Base-by-base conservation (phyloP, 1,140 invertebrate species). In the Lucilia cuprina region DNA sequence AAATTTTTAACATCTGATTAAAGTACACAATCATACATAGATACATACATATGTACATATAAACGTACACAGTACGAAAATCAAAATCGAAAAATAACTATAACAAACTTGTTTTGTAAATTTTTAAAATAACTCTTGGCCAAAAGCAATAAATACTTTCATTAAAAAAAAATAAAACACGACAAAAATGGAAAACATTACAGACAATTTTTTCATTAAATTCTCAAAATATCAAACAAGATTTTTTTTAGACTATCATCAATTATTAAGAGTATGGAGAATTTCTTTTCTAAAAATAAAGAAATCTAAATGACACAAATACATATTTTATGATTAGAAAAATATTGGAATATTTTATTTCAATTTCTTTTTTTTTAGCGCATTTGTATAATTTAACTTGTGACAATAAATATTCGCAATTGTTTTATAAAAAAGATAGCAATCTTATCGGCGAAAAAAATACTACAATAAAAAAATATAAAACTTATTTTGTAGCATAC, bases 1-100 rank as follows among this genome's bases (percentile, higher is more conserved):
- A 47, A 41, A 78, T 78, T 78, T 47, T 70, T 25, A 60, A 70
- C 65, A n/a, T 70, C 65, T 70, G 65, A 70, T 70, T 70, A 70
- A 70, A 70, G 65, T 70, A 70, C 5, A 21, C 60, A 19, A n/a
- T 2, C 14, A 8, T 19, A 65, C 14, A 3, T 9, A n/a, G 5
- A 65, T n/a, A 65, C 13, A 5, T 14, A 49, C 49, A n/a, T 49
- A 49, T 12, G 13, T 19, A n/a, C n/a, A n/a, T n/a, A 70, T 0
- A 70, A 70, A 60, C 3, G 13, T 17, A 60, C 3, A 14, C 55
- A 41, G 41, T 41, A 10, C 41, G 41, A 41, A 41, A 41, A 41
- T 14, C 55, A 60, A 60, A 17, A 60, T 17, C 14, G 17, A n/a
- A 17, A n/a, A 25, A 21, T 10, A 70, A 70, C 17, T 21, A 21